phyloP scores from a whole-genome alignment of 2,113 vertebrate species.

The Cyanistes caeruleus region DNA sequence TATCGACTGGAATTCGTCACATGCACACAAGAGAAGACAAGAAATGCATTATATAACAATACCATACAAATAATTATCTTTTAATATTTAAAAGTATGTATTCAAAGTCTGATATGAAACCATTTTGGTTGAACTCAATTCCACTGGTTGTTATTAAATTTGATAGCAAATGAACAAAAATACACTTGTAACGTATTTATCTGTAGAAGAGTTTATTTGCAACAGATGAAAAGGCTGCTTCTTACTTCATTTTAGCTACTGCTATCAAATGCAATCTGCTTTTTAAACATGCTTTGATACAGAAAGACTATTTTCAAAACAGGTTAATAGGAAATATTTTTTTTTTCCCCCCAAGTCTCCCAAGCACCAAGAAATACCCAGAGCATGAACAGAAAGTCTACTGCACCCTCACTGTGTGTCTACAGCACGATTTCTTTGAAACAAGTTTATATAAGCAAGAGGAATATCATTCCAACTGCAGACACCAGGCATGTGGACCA shows the following conservation, averaged over 20 bases:
- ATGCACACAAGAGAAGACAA: constrained; percentile 77
- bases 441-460: neutral
- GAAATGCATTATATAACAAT: constrained; percentile 78
- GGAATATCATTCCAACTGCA: neutral
- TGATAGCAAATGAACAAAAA: constrained; percentile 77
- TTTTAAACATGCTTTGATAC: constrained; percentile 64
- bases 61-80: constrained; percentile 75
- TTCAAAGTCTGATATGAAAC: constrained; percentile 75
- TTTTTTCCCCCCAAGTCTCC: neutral
- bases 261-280: constrained; percentile 73
- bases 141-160: constrained; percentile 65
- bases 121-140: constrained; percentile 73
- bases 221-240: constrained; percentile 77
- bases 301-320: constrained; percentile 64
- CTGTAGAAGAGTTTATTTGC: constrained; percentile 68
- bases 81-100: constrained; percentile 77
- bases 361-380: constrained; percentile 6
- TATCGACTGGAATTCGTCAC: constrained; percentile 84
- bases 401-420: neutral
- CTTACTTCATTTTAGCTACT: constrained; percentile 70
- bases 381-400: neutral
- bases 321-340: constrained; percentile 32
- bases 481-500: neutral
- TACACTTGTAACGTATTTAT: constrained; percentile 77
- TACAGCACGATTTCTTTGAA: neutral